Conservation (phyloP, 2,888 invertebrate species). For the Melanophora roralis region DNA sequence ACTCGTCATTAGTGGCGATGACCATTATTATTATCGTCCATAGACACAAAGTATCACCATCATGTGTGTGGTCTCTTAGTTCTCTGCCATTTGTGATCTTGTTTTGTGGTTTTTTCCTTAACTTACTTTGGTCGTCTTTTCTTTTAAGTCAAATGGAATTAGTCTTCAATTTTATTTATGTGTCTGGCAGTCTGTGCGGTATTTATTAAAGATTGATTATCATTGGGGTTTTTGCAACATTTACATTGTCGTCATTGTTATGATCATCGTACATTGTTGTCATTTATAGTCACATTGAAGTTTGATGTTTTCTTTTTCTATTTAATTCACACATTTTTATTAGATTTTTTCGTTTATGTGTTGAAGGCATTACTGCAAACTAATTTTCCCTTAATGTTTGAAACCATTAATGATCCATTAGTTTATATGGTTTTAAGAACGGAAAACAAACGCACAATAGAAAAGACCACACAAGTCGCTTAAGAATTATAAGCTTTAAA, state of each 20-base stretch:
- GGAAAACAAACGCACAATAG: constrained; percentile 4
- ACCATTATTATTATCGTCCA: not conserved
- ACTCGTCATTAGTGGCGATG: constrained; percentile 11
- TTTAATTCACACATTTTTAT: constrained; percentile 48
- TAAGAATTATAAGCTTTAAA: constrained; percentile 10
- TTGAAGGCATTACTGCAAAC: constrained; percentile 29
- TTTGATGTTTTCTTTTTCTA: constrained; percentile 22
- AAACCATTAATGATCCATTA: constrained; percentile 39
- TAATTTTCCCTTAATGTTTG: constrained; percentile 52
- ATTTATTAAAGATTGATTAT: constrained; percentile 39
- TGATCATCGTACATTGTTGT: constrained; percentile 28
- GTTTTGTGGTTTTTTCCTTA: constrained; percentile 32
- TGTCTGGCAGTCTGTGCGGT: not conserved
- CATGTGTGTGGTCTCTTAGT: constrained; percentile 53
- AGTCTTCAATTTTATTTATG: not conserved
- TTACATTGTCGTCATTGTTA: constrained; percentile 22
- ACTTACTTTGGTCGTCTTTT: constrained; percentile 5
- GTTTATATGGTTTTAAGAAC: not conserved
- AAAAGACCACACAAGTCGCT: constrained; percentile 43
- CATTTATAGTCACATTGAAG: constrained; percentile 3
- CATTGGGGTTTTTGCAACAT: not conserved
- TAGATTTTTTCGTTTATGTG: constrained; percentile 23
- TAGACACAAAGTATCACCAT: not conserved
- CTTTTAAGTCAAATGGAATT: constrained; percentile 16
- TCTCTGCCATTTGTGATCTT: constrained; percentile 47